Evolutionary conservation across 92 coral and sea anemone species (phyloP), one percentile per base, ranked within the genome.

Genomic region (Parazoanthus atlanticus): DNA sequence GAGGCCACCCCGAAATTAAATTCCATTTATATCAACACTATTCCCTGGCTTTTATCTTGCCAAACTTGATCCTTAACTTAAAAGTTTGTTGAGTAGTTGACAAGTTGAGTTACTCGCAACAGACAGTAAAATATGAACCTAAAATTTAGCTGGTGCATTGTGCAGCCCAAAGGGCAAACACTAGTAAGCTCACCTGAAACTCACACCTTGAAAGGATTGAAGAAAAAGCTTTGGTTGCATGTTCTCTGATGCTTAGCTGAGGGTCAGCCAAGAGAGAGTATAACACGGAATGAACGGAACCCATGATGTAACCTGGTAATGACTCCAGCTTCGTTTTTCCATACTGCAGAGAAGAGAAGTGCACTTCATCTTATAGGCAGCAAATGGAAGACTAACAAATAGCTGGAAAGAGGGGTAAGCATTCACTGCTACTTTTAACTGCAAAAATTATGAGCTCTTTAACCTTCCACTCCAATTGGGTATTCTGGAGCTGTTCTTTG

Each of bases 211-310:
- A 95, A 86, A 97, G 91, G 65, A 97, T 95, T 11, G 99, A 96
- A 79, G 99, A 95, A 85, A 97, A 92, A 46, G 99, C 98, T 89
- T 95, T 97, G 21, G 99, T 95, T 13, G 98, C 94, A 52, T 95
- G 99, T 81, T 95, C 99, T 91, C 99, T 91, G 80, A 97, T 97
- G 88, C 98, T 97, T 43, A 97, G 93, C 86, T 97, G 99, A 61
- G 98, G 93, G 67, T 97, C 97, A 15, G 93, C 98, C 74, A 97
- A 95, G 70, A 97, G 90, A 21, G 97, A 91, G 86, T 94, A 97
- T 49, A 97, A 88, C 69, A 97, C 99, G 1, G 98, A 95, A 76
- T 94, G 95, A 29, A 97, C 95, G 49, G 98, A 97, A 64, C 88
- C 93, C 87, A 92, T 86, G 88, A 97, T 97, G 85, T 94, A 97